Evolutionary conservation across 2,113 vertebrate species (phyloP).

Genomic region (Platichthys stellatus): DNA sequence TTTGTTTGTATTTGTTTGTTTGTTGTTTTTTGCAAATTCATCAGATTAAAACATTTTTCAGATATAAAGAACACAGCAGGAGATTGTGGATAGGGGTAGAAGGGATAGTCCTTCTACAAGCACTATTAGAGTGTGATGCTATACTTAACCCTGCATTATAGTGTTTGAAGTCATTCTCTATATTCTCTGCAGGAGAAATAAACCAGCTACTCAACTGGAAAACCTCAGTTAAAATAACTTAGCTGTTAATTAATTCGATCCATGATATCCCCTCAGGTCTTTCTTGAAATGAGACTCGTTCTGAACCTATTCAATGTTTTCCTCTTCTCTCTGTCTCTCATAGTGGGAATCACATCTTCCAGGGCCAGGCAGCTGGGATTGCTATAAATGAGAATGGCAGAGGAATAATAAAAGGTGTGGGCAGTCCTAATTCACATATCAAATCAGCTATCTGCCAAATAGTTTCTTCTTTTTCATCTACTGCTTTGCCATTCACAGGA

Average conservation of each 20-base stretch:
- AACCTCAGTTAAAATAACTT: background rate
- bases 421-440: background rate
- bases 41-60: background rate
- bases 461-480: background rate
- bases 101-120: too few species aligned
- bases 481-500: background rate
- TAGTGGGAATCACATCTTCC: constrained; percentile 94
- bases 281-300: background rate
- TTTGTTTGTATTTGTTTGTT: background rate
- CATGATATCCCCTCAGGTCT: background rate
- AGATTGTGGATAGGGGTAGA: too few species aligned
- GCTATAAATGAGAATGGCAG: constrained; percentile 93
- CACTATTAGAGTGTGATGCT: too few species aligned
- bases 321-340: constrained; percentile 16
- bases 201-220: too few species aligned
- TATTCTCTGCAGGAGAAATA: too few species aligned
- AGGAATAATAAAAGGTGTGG: constrained; percentile 90
- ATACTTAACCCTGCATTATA: too few species aligned
- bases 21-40: background rate
- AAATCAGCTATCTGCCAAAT: background rate
- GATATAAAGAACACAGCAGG: too few species aligned
- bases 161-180: too few species aligned
- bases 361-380: constrained; percentile 91
- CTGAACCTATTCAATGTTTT: background rate
- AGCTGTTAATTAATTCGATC: background rate